phyloP scores from a whole-genome alignment of 2,113 vertebrate genomes.

The Ciconia stormi region DNA sequence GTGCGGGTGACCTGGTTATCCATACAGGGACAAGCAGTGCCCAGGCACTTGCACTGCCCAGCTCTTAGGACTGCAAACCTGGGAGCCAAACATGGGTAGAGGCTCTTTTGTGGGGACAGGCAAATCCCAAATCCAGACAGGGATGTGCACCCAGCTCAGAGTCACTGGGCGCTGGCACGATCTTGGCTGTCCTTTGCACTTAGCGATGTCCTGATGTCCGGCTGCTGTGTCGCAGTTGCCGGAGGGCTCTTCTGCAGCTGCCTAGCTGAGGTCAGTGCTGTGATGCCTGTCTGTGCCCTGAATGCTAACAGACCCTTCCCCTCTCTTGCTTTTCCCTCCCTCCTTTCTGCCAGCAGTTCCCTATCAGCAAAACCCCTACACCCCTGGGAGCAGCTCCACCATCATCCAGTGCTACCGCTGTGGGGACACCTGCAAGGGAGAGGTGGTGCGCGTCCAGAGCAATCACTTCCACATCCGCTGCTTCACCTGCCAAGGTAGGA shows the following conservation, averaged over 20 bases:
- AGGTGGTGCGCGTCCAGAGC: conserved; percentile 95
- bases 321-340: background rate
- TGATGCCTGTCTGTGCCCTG: accelerated
- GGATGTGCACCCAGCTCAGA: background rate
- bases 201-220: accelerated
- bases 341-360: conserved; percentile 78
- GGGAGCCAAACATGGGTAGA: background rate
- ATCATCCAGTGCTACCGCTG: conserved; percentile 94
- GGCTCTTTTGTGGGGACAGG: background rate
- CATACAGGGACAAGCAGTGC: background rate
- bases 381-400: conserved; percentile 74
- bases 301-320: background rate
- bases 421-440: conserved; percentile 92
- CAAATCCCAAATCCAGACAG: background rate
- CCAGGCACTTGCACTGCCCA: background rate
- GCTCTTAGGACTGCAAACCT: background rate
- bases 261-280: background rate
- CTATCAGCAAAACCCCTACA: conserved; percentile 83
- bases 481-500: conserved; percentile 98
- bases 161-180: accelerated
- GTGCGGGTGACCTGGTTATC: background rate
- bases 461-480: conserved; percentile 98
- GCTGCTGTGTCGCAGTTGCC: accelerated
- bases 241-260: background rate
- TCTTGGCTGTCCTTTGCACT: background rate